Percentiles rank a stretch among this genome's conserved stretches.
These are phyloP conservation scores for Hyppa rectilinea DNA, from an alignment of 2,888 invertebrate species.

Conservation along the genomic window DNA sequence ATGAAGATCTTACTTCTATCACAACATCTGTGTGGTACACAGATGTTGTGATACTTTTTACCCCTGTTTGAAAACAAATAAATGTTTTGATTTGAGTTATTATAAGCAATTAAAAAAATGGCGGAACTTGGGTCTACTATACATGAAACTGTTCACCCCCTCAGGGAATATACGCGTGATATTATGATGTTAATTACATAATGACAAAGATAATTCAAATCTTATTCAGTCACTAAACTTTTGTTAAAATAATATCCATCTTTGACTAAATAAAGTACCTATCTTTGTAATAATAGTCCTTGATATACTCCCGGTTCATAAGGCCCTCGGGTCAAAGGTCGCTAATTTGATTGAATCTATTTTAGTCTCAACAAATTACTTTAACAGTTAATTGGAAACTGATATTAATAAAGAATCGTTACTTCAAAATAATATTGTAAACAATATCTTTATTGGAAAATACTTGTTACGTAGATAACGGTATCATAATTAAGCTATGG, in stretches of 20 bases:
- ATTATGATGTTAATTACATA: neutral
- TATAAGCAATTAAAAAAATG: too few species aligned
- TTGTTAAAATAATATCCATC: neutral
- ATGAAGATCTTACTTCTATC: too few species aligned
- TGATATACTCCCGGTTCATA: neutral
- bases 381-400: constrained; percentile 19
- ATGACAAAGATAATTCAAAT: neutral
- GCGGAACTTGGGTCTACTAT: too few species aligned
- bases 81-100: too few species aligned
- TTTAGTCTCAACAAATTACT: constrained; percentile 23
- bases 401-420: constrained; percentile 3
- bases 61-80: too few species aligned
- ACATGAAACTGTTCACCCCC: too few species aligned
- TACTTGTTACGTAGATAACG: neutral
- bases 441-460: neutral
- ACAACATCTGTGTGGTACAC: too few species aligned
- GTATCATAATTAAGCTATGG: neutral
- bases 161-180: too few species aligned
- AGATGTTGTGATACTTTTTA: too few species aligned
- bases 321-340: constrained; percentile 2
- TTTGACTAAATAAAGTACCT: neutral
- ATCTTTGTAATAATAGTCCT: neutral
- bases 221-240: too few species aligned
- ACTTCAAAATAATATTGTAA: neutral
- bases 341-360: constrained; percentile 35